phyloP scores from a whole-genome alignment of 2,888 invertebrate genomes.

The Drosophila anomalata region DNA sequence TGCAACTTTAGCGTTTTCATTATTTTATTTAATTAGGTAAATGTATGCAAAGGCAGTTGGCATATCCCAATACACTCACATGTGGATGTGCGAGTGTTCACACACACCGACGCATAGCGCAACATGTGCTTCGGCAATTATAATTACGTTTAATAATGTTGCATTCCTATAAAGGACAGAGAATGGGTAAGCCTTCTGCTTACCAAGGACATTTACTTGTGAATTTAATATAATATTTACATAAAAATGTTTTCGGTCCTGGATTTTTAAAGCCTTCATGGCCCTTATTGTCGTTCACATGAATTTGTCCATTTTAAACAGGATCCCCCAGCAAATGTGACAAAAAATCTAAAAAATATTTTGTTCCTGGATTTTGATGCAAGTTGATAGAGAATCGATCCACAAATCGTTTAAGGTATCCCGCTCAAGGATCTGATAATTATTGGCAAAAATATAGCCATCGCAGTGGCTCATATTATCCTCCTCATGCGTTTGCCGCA shows the following conservation, averaged over 20 bases:
- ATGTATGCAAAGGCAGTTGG: constrained; percentile 74
- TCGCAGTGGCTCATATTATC: no score
- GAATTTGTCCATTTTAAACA: no score
- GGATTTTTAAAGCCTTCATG: no score
- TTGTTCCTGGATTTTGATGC: no score
- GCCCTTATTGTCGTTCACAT: no score
- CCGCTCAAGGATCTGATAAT: no score
- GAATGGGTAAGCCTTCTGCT: constrained; percentile 43
- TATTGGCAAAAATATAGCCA: no score
- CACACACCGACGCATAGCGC: constrained; percentile 38
- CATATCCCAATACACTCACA: constrained; percentile 9
- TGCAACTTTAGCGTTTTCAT: constrained; percentile 76
- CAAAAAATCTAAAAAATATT: no score
- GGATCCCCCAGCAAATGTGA: no score
- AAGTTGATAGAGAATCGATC: no score
- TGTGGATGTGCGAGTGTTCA: neutral
- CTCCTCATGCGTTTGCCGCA: no score
- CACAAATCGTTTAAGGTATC: no score
- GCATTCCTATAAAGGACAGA: constrained; percentile 50
- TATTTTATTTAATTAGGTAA: constrained; percentile 81
- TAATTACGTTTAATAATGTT: constrained; percentile 77
- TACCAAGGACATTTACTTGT: constrained; percentile 19
- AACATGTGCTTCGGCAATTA: constrained; percentile 79
- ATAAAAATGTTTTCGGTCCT: neutral
- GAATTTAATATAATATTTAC: neutral